phyloP scores from a whole-genome alignment of 2,888 invertebrate species.

The Dicyrtomina minuta region DNA sequence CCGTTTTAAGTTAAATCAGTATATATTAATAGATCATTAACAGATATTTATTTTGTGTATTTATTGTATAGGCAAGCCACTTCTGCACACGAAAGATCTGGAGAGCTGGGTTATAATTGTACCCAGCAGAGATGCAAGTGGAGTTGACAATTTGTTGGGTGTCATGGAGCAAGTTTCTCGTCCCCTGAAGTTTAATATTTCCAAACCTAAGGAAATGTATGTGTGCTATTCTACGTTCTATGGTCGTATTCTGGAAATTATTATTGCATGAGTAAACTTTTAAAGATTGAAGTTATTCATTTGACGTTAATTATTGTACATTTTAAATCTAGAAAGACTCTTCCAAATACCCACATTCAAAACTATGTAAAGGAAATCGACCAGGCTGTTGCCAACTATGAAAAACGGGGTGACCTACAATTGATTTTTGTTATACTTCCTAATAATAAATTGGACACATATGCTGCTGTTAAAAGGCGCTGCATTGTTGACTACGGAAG shows the following conservation, averaged over 20 bases:
- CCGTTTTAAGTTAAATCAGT: too few relatives aligned
- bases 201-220: slow-evolving; percentile 38
- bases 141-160: slow-evolving; percentile 38
- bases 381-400: slow-evolving; percentile 11
- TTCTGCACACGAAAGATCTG: slow-evolving; percentile 48
- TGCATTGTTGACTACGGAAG: slow-evolving; percentile 36
- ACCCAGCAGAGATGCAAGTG: slow-evolving; percentile 34
- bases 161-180: slow-evolving; percentile 40
- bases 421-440: slow-evolving; percentile 36
- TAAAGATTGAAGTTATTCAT: too few relatives aligned
- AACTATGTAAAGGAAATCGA: slow-evolving; percentile 42
- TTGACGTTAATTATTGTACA: background rate
- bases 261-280: too few relatives aligned
- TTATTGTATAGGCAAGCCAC: background rate
- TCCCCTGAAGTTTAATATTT: slow-evolving; percentile 43
- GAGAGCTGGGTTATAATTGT: slow-evolving; percentile 48
- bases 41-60: too few relatives aligned
- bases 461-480: slow-evolving; percentile 34
- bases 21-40: too few relatives aligned
- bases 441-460: slow-evolving; percentile 36
- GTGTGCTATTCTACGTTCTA: slow-evolving; percentile 19
- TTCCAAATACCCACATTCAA: slow-evolving; percentile 28
- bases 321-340: slow-evolving; percentile 18
- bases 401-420: slow-evolving; percentile 15
- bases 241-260: background rate